Base-by-base conservation (phyloP, 2,888 invertebrate genomes). In the Sipha maydis region DNA sequence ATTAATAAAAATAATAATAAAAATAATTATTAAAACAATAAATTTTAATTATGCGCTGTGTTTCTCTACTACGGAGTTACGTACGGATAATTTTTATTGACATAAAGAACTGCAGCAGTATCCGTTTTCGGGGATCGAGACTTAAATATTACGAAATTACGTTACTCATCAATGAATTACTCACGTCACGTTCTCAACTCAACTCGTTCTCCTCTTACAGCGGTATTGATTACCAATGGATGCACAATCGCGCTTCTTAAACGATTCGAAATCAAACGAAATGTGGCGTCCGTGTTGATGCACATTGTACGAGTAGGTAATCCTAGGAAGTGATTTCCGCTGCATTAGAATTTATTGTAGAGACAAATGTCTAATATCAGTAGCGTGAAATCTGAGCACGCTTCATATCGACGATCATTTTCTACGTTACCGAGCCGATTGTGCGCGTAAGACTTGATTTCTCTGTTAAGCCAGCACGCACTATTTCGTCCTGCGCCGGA, bases 401-500 rank as follows among this genome's bases (percentile, higher is more conserved):
- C 77, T 84, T 85, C 48, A 85, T 77, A 77, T 85, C 69, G 67
- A 67, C 67, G 67, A n/a, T n/a, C 76, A 85, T 67, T 77, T 85
- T 85, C 67, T 48, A 85, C 48, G 8, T 17, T 41, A 31, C 17
- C 28, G 77, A 69, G 3, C 77, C 77, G 48, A 67, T 85, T 85
- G 67, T 85, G 67, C 0, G 61, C 21, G n/a, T 21, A 61, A 7
- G 25, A 61, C 61, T 19, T 5, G 21, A 61, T 21, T 61, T 21
- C 21, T 7, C 7, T 7, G 38, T 7, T 41, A 9, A 1, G 1
- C 8, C 48, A 9, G 48, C 48, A 48, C 56, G n/a, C 61, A 5
- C n/a, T 3, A 1, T n/a, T n/a, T 67, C 56, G n/a, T 67, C 67
- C 9, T 5, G 67, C n/a, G 67, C n/a, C 7, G 61, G 61, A 19